Percentiles rank a stretch among this genome's conserved stretches.
phyloP scores from a whole-genome alignment of 2,888 invertebrate genomes.

The Drosophila longiperda region DNA sequence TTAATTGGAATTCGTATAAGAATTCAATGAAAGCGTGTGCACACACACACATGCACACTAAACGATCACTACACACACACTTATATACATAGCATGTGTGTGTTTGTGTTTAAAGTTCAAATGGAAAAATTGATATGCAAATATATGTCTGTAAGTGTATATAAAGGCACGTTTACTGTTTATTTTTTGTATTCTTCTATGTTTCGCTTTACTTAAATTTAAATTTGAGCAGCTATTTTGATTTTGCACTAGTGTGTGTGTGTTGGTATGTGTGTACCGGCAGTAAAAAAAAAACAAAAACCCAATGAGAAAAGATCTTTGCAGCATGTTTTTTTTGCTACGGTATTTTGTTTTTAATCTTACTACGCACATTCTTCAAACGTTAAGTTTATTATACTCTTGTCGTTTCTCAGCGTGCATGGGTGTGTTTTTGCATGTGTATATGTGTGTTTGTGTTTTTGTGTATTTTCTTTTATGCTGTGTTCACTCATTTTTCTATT shows the following conservation, averaged over 20 bases:
- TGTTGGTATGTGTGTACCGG: slow-evolving; percentile 31
- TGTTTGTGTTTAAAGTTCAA: slow-evolving; percentile 79
- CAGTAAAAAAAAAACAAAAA: slow-evolving; percentile 26
- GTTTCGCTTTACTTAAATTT: slow-evolving; percentile 58
- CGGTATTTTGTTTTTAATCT: slow-evolving; percentile 44
- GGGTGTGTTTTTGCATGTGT: slow-evolving; percentile 7
- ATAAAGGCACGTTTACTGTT: slow-evolving; percentile 25
- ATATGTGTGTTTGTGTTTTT: slow-evolving; percentile 16
- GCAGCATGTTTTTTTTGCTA: slow-evolving; percentile 23
- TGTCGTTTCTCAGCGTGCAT: slow-evolving; percentile 9
- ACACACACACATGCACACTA: slow-evolving; percentile 25
- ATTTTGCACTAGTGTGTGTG: slow-evolving; percentile 38
- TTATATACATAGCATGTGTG: slow-evolving; percentile 20
- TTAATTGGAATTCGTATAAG: slow-evolving; percentile 79
- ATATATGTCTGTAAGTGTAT: slow-evolving; percentile 49
- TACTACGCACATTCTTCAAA: slow-evolving; percentile 65
- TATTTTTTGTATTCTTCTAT: slow-evolving; percentile 32
- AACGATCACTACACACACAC: slow-evolving; percentile 24
- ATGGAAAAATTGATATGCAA: slow-evolving; percentile 57
- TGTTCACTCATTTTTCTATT: slow-evolving; percentile 24
- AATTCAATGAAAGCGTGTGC: slow-evolving; percentile 76
- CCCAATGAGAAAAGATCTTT: slow-evolving; percentile 58
- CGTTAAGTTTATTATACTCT: slow-evolving; percentile 47
- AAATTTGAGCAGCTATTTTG: slow-evolving; percentile 55
- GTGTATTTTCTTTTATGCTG: slow-evolving; percentile 39